Base-by-base conservation (phyloP, 2,888 invertebrate genomes). In the Eristalis arbustorum region DNA sequence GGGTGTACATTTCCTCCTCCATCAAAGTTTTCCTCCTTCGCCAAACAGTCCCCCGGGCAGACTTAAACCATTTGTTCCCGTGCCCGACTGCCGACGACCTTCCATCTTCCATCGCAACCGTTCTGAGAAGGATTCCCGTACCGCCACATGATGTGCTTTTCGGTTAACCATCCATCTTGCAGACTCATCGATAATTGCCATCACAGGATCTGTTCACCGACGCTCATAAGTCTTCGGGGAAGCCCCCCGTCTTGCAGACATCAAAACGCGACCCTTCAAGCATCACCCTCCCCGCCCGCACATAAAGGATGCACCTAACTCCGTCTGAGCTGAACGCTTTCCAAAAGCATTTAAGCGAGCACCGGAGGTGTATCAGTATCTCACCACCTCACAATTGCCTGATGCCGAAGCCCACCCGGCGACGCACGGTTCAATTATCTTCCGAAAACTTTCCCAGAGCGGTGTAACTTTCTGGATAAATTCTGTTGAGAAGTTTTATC, bases 401-500 rank as follows among this genome's bases (percentile, higher is more conserved):
- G 25, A 13, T 13, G 37, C 13, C 49, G 49, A 18, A n/a, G 49
- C 79, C 62, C 57, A 56, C 61, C 28, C 23, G n/a, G 56, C 67
- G 62, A 42, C n/a, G n/a, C n/a, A n/a, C 63, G 63, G 73, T 78
- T 75, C 42, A 79, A 84, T 84, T 84, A 84, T 79, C 79, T 59
- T 71, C 22, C 66, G 69, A 71, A 83, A 84, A 75, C 79, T 84
- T 79, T 71, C 34, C 22, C 79, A 64, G 64, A 1, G 31, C 31
- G 31, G 84, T 74, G 37, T 79, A 84, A 75, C 84, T 84, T 84
- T 69, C 73, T 42, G 66, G 79, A 79, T 63, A 77, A 77, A 69
- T 77, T 77, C 34, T 69, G 71, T 23, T 61, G 69, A 75, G 75
- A 84, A 84, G 74, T 84, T 79, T 84, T 75, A 84, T 84, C 84